Conservation (phyloP, 2,797 vertebrate species). For the Morus bassanus region DNA sequence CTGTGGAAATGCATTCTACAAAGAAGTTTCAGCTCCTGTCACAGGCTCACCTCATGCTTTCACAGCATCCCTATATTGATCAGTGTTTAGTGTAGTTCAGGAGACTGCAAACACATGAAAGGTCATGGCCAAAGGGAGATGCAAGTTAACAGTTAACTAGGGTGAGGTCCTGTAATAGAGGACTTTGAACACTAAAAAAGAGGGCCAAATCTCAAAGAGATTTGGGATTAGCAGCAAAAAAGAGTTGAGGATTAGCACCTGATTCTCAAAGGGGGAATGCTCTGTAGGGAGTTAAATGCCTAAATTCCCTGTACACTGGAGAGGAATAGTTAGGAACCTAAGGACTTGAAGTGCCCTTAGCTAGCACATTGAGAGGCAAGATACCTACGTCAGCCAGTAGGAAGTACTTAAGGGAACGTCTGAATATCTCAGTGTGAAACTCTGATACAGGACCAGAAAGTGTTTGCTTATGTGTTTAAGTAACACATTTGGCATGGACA, state of each 20-base stretch:
- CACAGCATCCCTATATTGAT: background rate
- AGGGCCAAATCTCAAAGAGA: background rate
- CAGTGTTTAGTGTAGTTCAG: background rate
- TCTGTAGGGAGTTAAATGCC: background rate
- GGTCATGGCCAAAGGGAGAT: background rate
- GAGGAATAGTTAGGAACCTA: background rate
- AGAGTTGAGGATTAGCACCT: background rate
- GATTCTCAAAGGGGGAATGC: background rate
- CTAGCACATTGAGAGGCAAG: background rate
- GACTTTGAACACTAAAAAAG: conserved; percentile 13
- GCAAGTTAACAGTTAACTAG: conserved; percentile 40
- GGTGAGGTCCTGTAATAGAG: background rate
- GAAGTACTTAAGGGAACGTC: background rate
- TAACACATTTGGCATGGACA: background rate
- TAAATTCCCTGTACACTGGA: background rate
- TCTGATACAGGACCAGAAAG: background rate
- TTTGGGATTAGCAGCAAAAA: background rate
- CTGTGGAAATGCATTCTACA: background rate
- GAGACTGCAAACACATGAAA: background rate
- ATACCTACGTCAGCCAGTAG: background rate
- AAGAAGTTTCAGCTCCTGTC: background rate
- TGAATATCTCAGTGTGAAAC: background rate
- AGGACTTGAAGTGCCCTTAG: background rate
- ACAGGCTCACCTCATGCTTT: background rate
- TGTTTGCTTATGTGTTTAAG: background rate